A percentile compares a stretch with the other conserved stretches of the same genome.
Conservation (phyloP, 1,140 invertebrate genomes). For the Bombus cullumanus region DNA sequence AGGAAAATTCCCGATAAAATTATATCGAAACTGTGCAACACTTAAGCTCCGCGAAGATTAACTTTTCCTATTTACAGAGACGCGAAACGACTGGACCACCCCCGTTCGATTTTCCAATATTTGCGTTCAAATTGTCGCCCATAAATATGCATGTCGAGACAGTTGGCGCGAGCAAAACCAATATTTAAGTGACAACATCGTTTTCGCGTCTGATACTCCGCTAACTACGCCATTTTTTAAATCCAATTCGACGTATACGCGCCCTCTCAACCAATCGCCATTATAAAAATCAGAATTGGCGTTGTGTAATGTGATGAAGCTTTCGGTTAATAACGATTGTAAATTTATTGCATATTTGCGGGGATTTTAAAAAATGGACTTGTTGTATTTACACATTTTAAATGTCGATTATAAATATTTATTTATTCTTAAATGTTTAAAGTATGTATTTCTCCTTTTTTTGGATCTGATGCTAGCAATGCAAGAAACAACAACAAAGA, state of each 20-base stretch:
- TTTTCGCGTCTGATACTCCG: conserved; percentile 27
- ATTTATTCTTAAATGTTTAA: too few relatives aligned
- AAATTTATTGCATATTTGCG: too few relatives aligned
- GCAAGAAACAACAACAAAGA: too few relatives aligned
- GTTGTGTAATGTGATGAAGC: neutral
- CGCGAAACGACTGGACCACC: conserved; percentile 11
- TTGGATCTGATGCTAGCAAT: too few relatives aligned
- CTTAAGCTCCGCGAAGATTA: conserved; percentile 15
- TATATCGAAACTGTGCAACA: conserved; percentile 3
- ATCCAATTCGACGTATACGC: neutral
- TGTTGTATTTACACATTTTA: too few relatives aligned
- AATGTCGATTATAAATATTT: too few relatives aligned
- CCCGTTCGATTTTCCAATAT: conserved; percentile 33
- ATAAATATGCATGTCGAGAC: conserved; percentile 43
- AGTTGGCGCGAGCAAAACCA: conserved; percentile 33
- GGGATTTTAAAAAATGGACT: too few relatives aligned
- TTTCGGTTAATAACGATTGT: neutral
- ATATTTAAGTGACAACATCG: conserved; percentile 42
- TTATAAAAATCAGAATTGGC: neutral
- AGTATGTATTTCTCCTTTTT: too few relatives aligned
- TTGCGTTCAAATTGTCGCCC: conserved; percentile 36
- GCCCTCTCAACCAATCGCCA: neutral
- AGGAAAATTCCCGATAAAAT: neutral
- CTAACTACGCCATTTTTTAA: conserved; percentile 14
- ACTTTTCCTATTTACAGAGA: conserved; percentile 38